Percentiles rank a stretch among this genome's conserved stretches.
Conservation (phyloP, 2,113 vertebrate genomes). For the Oncorhynchus gorbuscha region DNA sequence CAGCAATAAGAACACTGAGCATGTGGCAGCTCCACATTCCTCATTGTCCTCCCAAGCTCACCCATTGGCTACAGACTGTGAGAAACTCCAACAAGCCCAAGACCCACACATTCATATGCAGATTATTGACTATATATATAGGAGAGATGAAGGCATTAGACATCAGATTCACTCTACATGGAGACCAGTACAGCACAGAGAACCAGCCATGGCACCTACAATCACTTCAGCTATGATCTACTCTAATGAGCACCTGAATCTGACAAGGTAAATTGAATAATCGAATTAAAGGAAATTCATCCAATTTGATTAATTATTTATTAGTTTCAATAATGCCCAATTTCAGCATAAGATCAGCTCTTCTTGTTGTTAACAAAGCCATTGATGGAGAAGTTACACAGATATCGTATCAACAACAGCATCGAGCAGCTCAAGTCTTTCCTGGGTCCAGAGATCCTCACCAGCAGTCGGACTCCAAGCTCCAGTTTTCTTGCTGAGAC, state of each 20-base stretch:
- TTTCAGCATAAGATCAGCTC: background rate
- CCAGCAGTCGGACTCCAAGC: conserved; percentile 38
- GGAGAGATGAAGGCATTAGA: conserved; percentile 31
- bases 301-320: background rate
- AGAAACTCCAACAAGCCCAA: conserved; percentile 44
- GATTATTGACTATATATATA: conserved; percentile 54
- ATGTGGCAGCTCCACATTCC: too few relatives aligned
- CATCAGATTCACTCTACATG: conserved; percentile 36
- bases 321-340: background rate
- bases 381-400: conserved; percentile 41
- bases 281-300: too few relatives aligned
- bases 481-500: conserved; percentile 33
- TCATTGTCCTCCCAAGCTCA: conserved; percentile 32
- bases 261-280: conserved; percentile 38
- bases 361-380: conserved; percentile 17
- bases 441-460: conserved; percentile 33
- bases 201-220: conserved; percentile 41
- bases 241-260: conserved; percentile 32
- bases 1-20: too few relatives aligned
- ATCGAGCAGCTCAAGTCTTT: conserved; percentile 42
- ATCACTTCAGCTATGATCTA: conserved; percentile 22
- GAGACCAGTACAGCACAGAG: conserved; percentile 36
- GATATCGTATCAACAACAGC: conserved; percentile 47
- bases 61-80: conserved; percentile 50
- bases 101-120: conserved; percentile 56